Evolutionary conservation across 2,113 vertebrate species (phyloP).

Genomic region (Pseudorasbora parva): DNA sequence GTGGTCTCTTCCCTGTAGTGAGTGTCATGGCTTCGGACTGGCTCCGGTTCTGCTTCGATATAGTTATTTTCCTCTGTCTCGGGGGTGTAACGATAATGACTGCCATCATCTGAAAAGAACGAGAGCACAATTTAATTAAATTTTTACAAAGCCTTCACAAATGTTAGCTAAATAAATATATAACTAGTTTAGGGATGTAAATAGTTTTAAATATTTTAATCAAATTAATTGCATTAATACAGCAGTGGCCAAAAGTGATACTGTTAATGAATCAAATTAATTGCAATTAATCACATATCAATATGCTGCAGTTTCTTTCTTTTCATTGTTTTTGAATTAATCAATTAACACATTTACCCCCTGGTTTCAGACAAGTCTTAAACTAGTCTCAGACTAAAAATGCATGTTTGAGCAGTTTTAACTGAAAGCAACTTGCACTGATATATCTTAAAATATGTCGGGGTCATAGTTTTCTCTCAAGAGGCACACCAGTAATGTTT

Average conservation of each 20-base stretch:
- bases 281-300: no score
- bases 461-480: no score
- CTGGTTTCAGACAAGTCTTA: no score
- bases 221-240: background rate
- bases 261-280: background rate
- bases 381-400: no score
- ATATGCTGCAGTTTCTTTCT: no score
- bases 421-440: no score
- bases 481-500: no score
- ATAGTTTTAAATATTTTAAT: background rate
- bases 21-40: constrained; percentile 76
- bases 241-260: background rate
- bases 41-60: constrained; percentile 85
- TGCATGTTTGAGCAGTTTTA: no score
- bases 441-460: no score
- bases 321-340: no score
- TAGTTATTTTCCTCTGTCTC: constrained; percentile 92
- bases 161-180: background rate
- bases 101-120: constrained; percentile 76
- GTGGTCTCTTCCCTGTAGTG: constrained; percentile 66
- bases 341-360: no score
- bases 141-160: no score
- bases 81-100: constrained; percentile 79
- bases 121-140: background rate
- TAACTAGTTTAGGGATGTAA: background rate